Percentiles rank a stretch among this genome's conserved stretches.
Conservation (phyloP, 1,140 invertebrate species). For the Hesperophylax magnus region DNA sequence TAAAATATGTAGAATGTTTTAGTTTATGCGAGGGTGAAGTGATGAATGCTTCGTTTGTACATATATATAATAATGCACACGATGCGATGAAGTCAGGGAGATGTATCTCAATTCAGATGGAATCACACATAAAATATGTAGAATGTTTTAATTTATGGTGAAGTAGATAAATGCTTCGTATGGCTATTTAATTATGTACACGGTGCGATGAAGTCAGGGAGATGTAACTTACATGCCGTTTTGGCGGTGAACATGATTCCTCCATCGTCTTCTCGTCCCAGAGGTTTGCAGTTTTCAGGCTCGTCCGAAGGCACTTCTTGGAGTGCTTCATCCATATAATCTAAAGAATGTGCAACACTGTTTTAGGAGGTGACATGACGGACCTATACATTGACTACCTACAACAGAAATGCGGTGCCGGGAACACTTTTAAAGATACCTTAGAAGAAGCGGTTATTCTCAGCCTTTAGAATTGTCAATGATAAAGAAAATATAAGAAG, state of each 20-base stretch:
- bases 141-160: conserved; percentile 2
- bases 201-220: background rate
- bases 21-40: too few species aligned
- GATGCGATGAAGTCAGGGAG: background rate
- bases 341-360: conserved; percentile 66
- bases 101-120: too few species aligned
- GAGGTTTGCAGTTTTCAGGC: conserved; percentile 70
- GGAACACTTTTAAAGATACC: background rate
- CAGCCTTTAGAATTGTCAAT: background rate
- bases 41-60: too few species aligned
- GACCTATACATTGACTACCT: background rate
- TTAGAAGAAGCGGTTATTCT: background rate
- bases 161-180: too few species aligned
- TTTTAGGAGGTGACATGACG: background rate
- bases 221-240: conserved; percentile 81
- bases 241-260: conserved; percentile 90
- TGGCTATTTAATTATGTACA: background rate
- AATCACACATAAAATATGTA: conserved; percentile 2
- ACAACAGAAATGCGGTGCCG: conserved; percentile 2
- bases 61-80: background rate
- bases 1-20: too few species aligned
- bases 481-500: too few species aligned
- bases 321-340: conserved; percentile 86
- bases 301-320: conserved; percentile 78
- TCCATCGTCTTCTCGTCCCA: conserved; percentile 80